Evolutionary conservation across 53 echinoderm and acorn worm genomes (phyloP).

Genomic region (Apostichopus leukothele): DNA sequence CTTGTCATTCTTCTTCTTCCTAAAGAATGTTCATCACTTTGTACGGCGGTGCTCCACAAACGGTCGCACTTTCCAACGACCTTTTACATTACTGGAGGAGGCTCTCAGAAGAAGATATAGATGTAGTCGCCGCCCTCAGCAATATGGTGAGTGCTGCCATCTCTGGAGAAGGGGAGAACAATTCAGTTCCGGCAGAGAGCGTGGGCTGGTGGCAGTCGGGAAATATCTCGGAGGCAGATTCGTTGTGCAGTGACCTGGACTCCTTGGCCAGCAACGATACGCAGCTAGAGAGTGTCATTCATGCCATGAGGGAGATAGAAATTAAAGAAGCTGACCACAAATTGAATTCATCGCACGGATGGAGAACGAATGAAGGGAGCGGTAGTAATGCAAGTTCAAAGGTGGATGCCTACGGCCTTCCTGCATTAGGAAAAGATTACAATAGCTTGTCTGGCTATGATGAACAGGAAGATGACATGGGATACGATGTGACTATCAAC

Average conservation of each 20-base stretch:
- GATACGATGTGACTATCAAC: not conserved
- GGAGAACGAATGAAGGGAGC: not conserved
- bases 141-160: constrained; percentile 18
- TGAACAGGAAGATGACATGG: not conserved
- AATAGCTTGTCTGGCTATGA: not conserved
- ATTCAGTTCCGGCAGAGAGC: not conserved
- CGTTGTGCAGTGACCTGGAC: constrained; percentile 19
- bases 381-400: too few species aligned
- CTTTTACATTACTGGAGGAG: constrained; percentile 80
- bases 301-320: constrained; percentile 39
- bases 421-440: not conserved
- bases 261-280: constrained; percentile 25
- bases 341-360: not conserved
- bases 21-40: constrained; percentile 73
- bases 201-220: not conserved
- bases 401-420: not conserved
- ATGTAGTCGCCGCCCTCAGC: not conserved
- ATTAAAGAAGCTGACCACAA: not conserved
- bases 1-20: not conserved
- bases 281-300: constrained; percentile 12
- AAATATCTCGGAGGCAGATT: constrained; percentile 9
- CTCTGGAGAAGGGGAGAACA: not conserved
- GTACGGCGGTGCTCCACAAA: constrained; percentile 69
- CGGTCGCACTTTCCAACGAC: constrained; percentile 66
- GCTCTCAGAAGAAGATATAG: constrained; percentile 35